Evolutionary conservation across 2,888 invertebrate species (phyloP).

Genomic region (Carpatolechia fugitivella): DNA sequence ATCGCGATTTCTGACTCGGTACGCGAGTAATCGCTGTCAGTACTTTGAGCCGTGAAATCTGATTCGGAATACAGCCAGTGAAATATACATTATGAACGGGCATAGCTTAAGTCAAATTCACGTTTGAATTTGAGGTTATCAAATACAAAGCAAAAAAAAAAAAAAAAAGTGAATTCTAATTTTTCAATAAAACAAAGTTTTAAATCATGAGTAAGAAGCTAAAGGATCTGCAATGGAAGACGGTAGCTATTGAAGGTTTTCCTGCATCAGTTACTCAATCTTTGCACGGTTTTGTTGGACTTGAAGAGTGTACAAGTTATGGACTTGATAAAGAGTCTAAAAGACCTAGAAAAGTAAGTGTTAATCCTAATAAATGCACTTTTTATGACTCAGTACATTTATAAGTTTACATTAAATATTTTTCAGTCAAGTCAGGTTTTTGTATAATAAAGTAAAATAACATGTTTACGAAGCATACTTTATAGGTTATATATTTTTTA

Average conservation of each 20-base stretch:
- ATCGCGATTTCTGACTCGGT: no score
- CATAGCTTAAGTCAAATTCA: no score
- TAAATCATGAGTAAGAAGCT: slow-evolving; percentile 59
- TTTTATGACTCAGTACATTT: no score
- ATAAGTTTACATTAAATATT: no score
- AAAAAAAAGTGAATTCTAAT: background rate
- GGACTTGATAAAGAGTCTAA: slow-evolving; percentile 69
- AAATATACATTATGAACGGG: no score
- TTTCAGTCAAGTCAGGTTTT: background rate
- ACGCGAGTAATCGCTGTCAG: no score
- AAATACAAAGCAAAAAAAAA: no score
- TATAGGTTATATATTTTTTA: background rate
- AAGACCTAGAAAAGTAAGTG: slow-evolving; percentile 54
- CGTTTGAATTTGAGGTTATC: slow-evolving; percentile 14
- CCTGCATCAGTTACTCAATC: slow-evolving; percentile 54
- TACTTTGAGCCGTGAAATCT: no score
- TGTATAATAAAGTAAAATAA: no score
- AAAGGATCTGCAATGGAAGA: slow-evolving; percentile 79
- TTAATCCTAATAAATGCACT: background rate
- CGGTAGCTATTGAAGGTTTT: slow-evolving; percentile 81
- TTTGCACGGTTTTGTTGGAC: slow-evolving; percentile 85
- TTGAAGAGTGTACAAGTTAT: slow-evolving; percentile 88
- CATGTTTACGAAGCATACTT: no score
- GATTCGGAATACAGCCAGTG: no score
- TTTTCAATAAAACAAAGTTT: background rate